Conservation (phyloP, 2,888 invertebrate species). For the Melieria crassipennis region DNA sequence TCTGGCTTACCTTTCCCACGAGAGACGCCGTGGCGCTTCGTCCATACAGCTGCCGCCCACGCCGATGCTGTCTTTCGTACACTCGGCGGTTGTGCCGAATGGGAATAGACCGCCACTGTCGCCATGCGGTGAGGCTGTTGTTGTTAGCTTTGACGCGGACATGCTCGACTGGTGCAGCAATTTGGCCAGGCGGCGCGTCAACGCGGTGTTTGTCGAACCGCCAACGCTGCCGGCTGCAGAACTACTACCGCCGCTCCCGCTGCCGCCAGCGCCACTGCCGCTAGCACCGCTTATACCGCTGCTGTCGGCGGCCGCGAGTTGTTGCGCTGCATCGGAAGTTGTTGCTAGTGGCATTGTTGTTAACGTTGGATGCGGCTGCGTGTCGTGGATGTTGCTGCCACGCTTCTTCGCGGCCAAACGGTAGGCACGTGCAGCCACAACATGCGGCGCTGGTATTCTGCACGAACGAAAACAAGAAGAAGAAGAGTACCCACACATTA, state of each 20-base stretch:
- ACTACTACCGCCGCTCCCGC: slow-evolving; percentile 38
- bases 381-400: slow-evolving; percentile 9
- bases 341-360: background rate
- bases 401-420: slow-evolving; percentile 65
- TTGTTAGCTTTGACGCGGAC: slow-evolving; percentile 19
- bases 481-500: slow-evolving; percentile 4
- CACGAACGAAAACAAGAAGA: slow-evolving; percentile 10
- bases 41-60: slow-evolving; percentile 50
- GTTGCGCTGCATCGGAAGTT: slow-evolving; percentile 9
- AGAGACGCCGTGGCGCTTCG: slow-evolving; percentile 68
- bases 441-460: slow-evolving; percentile 71
- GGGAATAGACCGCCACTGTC: slow-evolving; percentile 33
- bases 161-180: slow-evolving; percentile 58
- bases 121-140: slow-evolving; percentile 19
- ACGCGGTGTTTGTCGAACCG: slow-evolving; percentile 46
- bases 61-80: slow-evolving; percentile 65
- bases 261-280: slow-evolving; percentile 43
- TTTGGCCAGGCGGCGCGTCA: slow-evolving; percentile 58
- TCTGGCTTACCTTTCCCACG: slow-evolving; percentile 69
- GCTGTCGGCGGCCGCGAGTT: slow-evolving; percentile 38
- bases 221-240: slow-evolving; percentile 46
- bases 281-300: slow-evolving; percentile 43
- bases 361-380: slow-evolving; percentile 19
- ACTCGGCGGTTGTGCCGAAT: slow-evolving; percentile 29
- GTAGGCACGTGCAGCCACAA: slow-evolving; percentile 70